Evolutionary conservation across 1,140 invertebrate genomes (phyloP).

Genomic region (Popillia japonica): DNA sequence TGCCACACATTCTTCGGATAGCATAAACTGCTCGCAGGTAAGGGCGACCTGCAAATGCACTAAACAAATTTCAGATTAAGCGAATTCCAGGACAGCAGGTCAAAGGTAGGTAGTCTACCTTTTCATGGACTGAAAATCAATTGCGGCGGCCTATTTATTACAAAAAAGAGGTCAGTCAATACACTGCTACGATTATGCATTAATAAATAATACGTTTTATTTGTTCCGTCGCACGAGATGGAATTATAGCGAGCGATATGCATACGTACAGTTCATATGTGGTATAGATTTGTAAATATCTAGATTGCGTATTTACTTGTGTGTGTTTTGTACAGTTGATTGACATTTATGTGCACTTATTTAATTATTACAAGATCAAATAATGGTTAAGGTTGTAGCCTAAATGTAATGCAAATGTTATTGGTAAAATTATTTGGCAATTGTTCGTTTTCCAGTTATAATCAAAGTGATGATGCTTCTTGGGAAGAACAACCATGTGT

Average conservation of each 20-base stretch:
- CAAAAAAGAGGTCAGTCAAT: constrained; percentile 32
- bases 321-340: background rate
- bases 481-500: too few relatives aligned
- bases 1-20: too few relatives aligned
- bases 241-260: background rate
- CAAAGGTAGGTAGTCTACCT: constrained; percentile 17
- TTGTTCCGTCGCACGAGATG: background rate
- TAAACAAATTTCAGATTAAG: constrained; percentile 34
- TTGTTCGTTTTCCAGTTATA: too few relatives aligned
- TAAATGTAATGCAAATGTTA: too few relatives aligned
- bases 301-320: background rate
- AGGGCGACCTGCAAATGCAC: background rate
- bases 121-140: constrained; percentile 28
- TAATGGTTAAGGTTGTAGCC: too few relatives aligned
- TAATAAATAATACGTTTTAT: background rate
- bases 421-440: too few relatives aligned
- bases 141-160: constrained; percentile 29
- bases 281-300: background rate
- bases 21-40: too few relatives aligned
- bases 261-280: background rate
- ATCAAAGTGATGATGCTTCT: too few relatives aligned
- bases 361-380: background rate
- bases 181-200: constrained; percentile 9
- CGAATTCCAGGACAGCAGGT: constrained; percentile 32
- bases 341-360: background rate